Conservation (phyloP, 2,113 vertebrate genomes). For the Agelaius phoeniceus region DNA sequence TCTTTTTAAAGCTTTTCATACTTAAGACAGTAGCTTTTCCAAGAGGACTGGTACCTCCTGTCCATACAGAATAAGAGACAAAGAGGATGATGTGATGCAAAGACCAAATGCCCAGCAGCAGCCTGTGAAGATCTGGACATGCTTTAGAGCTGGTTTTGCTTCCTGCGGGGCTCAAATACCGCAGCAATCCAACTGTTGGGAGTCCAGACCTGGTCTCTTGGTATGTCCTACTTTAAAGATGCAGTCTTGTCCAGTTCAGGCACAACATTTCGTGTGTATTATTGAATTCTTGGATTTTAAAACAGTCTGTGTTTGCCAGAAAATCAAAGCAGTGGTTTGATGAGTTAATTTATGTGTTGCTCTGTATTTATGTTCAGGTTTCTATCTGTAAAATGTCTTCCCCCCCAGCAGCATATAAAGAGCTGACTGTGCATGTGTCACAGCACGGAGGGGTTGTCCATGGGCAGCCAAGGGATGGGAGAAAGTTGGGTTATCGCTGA, state of each 20-base stretch:
- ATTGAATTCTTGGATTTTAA: background rate
- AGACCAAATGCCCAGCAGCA: background rate
- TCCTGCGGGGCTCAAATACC: background rate
- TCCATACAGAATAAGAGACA: background rate
- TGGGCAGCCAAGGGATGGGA: background rate
- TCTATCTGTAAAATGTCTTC: background rate
- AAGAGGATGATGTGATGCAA: background rate
- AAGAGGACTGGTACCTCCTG: background rate
- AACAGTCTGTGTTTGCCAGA: background rate
- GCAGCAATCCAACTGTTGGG: background rate
- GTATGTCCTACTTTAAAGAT: background rate
- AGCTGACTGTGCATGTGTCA: background rate
- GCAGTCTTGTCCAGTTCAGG: background rate
- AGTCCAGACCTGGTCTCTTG: background rate
- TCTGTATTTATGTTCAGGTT: background rate
- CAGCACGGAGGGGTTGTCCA: fast-evolving
- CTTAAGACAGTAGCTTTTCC: background rate
- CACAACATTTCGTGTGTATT: background rate
- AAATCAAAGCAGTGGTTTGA: background rate
- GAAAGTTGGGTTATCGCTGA: background rate
- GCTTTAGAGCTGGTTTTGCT: background rate
- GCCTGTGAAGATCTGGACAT: background rate
- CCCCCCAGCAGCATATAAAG: background rate
- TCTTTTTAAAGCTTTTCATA: background rate
- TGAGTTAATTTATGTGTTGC: background rate